Percentiles rank a stretch among this genome's conserved stretches.
Evolutionary conservation across 2,113 vertebrate species (phyloP).

Genomic region (Pimephales promelas): DNA sequence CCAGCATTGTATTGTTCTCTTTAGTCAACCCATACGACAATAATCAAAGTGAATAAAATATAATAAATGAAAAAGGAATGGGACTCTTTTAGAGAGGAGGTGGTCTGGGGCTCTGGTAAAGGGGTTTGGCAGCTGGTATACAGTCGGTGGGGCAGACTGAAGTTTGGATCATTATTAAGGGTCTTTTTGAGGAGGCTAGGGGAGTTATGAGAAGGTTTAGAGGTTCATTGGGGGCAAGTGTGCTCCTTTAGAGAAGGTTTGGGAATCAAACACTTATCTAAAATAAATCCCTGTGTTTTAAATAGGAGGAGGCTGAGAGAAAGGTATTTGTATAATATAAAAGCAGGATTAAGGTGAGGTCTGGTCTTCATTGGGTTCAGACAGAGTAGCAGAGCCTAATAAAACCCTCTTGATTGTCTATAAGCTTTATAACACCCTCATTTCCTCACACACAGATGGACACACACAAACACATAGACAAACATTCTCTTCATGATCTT

Average conservation of each 20-base stretch:
- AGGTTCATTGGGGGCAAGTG: slow-evolving; percentile 52
- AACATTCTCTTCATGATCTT: background rate
- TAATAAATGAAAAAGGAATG: background rate
- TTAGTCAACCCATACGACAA: background rate
- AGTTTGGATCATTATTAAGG: slow-evolving; percentile 45
- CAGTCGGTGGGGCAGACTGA: background rate
- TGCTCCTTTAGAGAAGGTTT: slow-evolving; percentile 44
- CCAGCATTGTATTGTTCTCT: background rate
- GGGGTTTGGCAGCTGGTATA: slow-evolving; percentile 28
- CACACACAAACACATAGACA: slow-evolving; percentile 27
- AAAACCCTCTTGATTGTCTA: slow-evolving; percentile 15
- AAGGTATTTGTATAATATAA: slow-evolving; percentile 51
- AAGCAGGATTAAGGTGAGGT: slow-evolving; percentile 60
- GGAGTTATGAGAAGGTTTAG: slow-evolving; percentile 43
- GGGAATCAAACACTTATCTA: slow-evolving; percentile 47
- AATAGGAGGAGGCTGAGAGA: slow-evolving; percentile 23
- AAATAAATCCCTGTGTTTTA: slow-evolving; percentile 27
- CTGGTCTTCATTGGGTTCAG: slow-evolving; percentile 66
- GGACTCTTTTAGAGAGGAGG: background rate
- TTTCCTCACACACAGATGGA: slow-evolving; percentile 31
- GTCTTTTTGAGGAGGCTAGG: slow-evolving; percentile 38
- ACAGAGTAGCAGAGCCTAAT: slow-evolving; percentile 59
- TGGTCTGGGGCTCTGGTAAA: background rate
- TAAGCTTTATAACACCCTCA: slow-evolving; percentile 9
- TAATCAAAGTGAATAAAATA: slow-evolving; percentile 27